A percentile compares a stretch with the other conserved stretches of the same genome.
These are phyloP conservation scores for Terrapene triunguis DNA, from an alignment of 2,113 vertebrate genomes.

Conservation along the genomic window DNA sequence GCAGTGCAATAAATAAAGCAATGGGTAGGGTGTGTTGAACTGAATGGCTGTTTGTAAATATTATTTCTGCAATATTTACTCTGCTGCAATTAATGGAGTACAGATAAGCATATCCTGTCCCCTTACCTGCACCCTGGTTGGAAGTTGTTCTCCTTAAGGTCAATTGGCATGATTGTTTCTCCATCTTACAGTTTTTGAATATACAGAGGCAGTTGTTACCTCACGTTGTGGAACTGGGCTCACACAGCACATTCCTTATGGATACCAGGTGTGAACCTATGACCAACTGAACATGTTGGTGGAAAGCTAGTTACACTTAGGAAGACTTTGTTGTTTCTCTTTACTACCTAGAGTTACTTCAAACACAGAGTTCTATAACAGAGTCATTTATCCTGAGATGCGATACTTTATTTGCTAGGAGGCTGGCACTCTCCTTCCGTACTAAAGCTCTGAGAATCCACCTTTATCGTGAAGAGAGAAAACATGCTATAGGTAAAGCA, in stretches of 20 bases:
- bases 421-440: background rate
- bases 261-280: background rate
- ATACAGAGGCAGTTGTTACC: conserved; percentile 34
- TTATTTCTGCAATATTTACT: background rate
- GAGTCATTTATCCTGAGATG: background rate
- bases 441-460: background rate
- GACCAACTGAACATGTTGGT: background rate
- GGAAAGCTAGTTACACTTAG: conserved; percentile 56
- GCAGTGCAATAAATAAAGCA: background rate
- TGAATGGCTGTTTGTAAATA: accelerated
- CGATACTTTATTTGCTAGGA: background rate
- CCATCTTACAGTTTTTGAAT: conserved; percentile 1
- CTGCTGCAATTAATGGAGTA: background rate
- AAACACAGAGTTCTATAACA: background rate
- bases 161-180: background rate
- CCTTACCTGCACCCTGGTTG: background rate
- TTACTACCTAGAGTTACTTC: background rate
- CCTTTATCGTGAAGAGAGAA: background rate
- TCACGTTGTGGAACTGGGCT: background rate
- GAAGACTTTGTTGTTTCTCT: background rate
- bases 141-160: conserved; percentile 13
- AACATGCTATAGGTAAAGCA: background rate
- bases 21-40: background rate
- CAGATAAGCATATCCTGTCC: background rate
- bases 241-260: conserved; percentile 40